These are phyloP conservation scores for Alces alces DNA, from an alignment of 2,113 vertebrate species.

Conservation along the genomic window DNA sequence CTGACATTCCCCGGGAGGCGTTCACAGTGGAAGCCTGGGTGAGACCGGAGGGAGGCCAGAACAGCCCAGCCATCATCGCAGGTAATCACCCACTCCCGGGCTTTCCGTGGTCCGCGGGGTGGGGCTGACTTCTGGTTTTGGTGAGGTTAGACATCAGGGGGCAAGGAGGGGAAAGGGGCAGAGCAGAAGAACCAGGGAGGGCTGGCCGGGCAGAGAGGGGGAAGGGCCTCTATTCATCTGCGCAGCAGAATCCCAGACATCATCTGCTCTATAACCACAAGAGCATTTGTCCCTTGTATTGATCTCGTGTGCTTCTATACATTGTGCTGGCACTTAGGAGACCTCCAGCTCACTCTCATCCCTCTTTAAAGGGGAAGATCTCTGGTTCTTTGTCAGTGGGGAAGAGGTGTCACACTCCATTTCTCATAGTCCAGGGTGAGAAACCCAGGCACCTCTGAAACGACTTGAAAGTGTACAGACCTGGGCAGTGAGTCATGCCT, in stretches of 20 bases:
- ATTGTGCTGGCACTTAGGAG: neutral
- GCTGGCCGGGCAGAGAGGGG: neutral
- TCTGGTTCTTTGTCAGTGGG: neutral
- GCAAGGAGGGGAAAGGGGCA: neutral
- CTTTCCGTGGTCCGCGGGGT: neutral
- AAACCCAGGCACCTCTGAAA: neutral
- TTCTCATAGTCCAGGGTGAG: neutral
- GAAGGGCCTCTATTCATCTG: neutral
- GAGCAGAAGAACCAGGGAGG: neutral
- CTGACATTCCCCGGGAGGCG: constrained; percentile 83
- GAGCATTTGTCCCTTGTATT: neutral
- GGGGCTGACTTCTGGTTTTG: neutral
- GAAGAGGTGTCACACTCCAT: neutral
- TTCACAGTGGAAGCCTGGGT: constrained; percentile 95
- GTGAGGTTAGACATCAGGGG: neutral
- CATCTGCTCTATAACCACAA: neutral
- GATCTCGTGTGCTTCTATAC: neutral
- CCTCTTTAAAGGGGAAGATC: neutral
- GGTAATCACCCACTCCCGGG: constrained; percentile 78
- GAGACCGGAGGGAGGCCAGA: constrained; percentile 93
- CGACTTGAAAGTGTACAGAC: neutral
- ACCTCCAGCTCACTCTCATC: neutral
- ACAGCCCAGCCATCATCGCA: constrained; percentile 91
- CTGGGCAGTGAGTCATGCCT: neutral
- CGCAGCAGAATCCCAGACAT: neutral